phyloP scores from a whole-genome alignment of 1,140 invertebrate genomes.

The Microplitis mediator region DNA sequence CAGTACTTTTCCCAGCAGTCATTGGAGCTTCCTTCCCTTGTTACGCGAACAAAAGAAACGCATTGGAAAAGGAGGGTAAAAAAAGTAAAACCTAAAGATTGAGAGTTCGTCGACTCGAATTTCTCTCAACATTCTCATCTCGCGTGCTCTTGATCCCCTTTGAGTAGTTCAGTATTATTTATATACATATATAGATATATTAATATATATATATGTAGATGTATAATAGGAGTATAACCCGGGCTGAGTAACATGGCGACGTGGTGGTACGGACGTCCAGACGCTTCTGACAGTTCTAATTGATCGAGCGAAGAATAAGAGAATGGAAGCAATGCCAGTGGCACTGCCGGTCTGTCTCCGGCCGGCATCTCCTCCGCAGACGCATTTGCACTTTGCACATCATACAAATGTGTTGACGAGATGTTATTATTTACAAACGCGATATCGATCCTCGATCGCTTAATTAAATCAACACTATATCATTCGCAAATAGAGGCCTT shows the following conservation, averaged over 20 bases:
- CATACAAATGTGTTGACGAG: no score
- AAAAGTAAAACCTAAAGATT: slow-evolving; percentile 1
- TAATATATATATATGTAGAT: no score
- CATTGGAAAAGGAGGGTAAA: not conserved
- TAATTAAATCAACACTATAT: no score
- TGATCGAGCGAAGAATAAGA: slow-evolving; percentile 13
- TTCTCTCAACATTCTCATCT: slow-evolving; percentile 5
- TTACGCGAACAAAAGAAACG: slow-evolving; percentile 13
- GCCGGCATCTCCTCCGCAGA: no score
- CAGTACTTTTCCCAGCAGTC: not conserved
- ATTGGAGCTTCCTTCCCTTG: slow-evolving; percentile 12
- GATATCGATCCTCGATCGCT: no score
- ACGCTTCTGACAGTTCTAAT: slow-evolving; percentile 38
- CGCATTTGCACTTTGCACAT: no score
- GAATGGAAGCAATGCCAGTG: no score
- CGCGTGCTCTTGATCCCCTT: slow-evolving; percentile 7
- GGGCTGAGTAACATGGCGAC: slow-evolving; percentile 13
- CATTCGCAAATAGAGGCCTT: no score
- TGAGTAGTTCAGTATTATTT: not conserved
- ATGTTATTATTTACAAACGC: no score
- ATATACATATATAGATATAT: not conserved
- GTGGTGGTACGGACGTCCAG: slow-evolving; percentile 29
- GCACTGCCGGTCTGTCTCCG: no score
- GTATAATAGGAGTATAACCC: no score
- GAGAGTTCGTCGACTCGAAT: slow-evolving; percentile 27